Evolutionary conservation across 2,113 vertebrate species (phyloP), one percentile per base, ranked within the genome.

Genomic region (Blennius ocellaris): DNA sequence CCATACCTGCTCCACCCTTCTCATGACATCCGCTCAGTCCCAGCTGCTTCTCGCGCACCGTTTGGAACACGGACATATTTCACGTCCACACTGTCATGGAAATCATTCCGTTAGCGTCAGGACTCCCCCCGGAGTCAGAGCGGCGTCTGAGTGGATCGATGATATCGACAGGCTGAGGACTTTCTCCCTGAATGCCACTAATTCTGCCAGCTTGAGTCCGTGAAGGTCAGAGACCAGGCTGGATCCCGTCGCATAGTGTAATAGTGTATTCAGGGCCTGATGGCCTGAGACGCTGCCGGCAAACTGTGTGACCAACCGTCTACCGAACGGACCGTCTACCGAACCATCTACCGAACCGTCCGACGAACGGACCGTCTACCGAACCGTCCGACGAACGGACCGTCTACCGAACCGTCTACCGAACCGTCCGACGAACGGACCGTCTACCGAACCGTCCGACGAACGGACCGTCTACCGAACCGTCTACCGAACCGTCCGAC

Each of bases 41-140:
- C 65, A 63, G 70, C 66, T 38, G 40, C 50, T 37, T 82, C 59
- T 62, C 61, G 86, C 70, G 84, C 70, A 87, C 85, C 44, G 44
- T 84, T 88, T 89, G 82, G 54, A 61, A 50, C 79, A 63, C 69
- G 71, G 71, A 83, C 89, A 89, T 84, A 88, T 86, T 74, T 88
- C 79, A 66, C 57, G 69, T 78, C 93, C 92, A 93, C 90, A 85
- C 86, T 82, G 75, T 93, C 92, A 93, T 93, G 92, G 93, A 94
- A 93, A 94, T 92, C 83, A 91, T 88, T 93, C 86, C 72, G 89
- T 91, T 82, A 92, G 91, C 85, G 89, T 89, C 62, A 70, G 61
- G 83, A 80, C 86, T 86, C 87, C 90, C 87, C 92, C 87, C 77
- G 67, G 84, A 30, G 83, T 81, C 85, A 76, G 84, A 90, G 89